A percentile compares a stretch with the other conserved stretches of the same genome.
Conservation (phyloP, 2,888 invertebrate species). For the Oxyscelio sp. region DNA sequence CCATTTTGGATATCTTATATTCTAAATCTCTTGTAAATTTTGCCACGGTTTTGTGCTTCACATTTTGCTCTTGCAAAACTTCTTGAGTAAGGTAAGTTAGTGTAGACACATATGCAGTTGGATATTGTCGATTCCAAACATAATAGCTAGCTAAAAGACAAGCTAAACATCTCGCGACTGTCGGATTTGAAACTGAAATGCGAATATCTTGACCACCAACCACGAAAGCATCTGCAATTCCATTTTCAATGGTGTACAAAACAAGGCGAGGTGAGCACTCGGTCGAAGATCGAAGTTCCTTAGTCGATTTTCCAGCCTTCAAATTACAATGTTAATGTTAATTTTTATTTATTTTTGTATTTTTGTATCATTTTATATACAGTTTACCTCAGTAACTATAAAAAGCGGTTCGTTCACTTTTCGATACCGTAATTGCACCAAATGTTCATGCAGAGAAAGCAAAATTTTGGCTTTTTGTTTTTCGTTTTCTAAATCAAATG, state of each 20-base stretch:
- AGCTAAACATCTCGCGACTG: constrained; percentile 18
- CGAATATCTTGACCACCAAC: constrained; percentile 12
- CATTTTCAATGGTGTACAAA: constrained; percentile 19
- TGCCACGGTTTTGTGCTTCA: constrained; percentile 20
- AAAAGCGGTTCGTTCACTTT: too few species aligned
- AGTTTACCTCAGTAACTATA: too few species aligned
- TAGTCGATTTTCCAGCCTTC: constrained; percentile 44
- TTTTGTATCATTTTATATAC: too few species aligned
- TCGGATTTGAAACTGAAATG: constrained; percentile 18
- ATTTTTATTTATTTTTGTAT: too few species aligned
- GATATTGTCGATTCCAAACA: constrained; percentile 37
- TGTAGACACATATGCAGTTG: constrained; percentile 24
- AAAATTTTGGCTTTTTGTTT: too few species aligned
- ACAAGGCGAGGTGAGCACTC: constrained; percentile 28
- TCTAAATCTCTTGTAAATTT: constrained; percentile 29
- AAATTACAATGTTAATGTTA: too few species aligned
- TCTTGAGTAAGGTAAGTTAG: constrained; percentile 26
- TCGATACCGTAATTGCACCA: too few species aligned
- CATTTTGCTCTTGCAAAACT: constrained; percentile 21
- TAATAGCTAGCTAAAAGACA: constrained; percentile 24
- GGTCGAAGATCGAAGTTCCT: constrained; percentile 10
- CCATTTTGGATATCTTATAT: constrained; percentile 7
- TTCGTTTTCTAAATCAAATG: too few species aligned
- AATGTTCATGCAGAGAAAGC: too few species aligned
- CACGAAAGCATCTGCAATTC: constrained; percentile 18